These are phyloP conservation scores for Desmodus rotundus DNA, from an alignment of 2,113 vertebrate genomes.

Conservation along the genomic window DNA sequence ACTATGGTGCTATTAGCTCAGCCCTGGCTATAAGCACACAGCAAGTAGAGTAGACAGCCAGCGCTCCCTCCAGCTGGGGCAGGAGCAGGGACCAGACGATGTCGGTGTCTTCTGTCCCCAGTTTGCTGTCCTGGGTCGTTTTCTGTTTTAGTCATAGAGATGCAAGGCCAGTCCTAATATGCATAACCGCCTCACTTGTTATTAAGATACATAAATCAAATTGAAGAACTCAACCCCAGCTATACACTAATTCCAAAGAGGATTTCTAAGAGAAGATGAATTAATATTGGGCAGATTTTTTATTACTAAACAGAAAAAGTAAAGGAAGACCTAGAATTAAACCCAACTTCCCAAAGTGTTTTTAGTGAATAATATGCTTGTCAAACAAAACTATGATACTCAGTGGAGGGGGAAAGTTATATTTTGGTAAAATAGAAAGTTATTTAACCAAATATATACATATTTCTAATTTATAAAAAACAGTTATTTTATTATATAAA, in stretches of 20 bases:
- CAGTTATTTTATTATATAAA: neutral
- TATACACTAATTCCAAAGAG: neutral
- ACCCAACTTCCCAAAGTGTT: neutral
- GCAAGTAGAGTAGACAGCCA: neutral
- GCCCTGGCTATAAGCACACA: fast-evolving
- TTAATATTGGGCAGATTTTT: neutral
- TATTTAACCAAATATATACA: neutral
- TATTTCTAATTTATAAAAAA: neutral
- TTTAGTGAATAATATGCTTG: neutral
- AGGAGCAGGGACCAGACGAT: fast-evolving
- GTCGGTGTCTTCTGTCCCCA: fast-evolving
- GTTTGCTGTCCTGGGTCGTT: fast-evolving
- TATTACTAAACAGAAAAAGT: neutral
- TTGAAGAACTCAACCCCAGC: neutral
- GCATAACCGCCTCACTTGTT: neutral
- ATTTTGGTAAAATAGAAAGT: neutral
- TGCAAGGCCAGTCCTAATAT: neutral
- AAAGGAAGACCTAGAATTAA: neutral
- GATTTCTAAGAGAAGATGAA: neutral
- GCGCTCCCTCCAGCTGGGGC: neutral
- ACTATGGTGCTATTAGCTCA: neutral
- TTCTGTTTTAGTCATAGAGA: neutral
- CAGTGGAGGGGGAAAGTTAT: neutral
- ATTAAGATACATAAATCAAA: neutral
- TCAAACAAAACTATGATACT: neutral